Base-by-base conservation (phyloP, 2,888 invertebrate genomes). In the Tetranychus piercei region DNA sequence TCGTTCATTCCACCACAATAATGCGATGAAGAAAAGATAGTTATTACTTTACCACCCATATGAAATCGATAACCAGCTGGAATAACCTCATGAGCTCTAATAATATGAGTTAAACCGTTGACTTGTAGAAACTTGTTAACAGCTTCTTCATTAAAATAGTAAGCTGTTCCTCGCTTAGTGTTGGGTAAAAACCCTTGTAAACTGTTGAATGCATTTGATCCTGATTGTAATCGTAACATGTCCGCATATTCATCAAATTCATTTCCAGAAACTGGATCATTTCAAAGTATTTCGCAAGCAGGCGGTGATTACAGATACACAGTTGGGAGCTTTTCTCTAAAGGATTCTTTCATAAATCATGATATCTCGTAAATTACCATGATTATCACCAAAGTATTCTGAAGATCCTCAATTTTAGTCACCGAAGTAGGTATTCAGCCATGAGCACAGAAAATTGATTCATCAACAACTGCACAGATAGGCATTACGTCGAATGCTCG, bases 261-360 rank as follows among this genome's bases (percentile, higher is more conserved):
- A 20, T 74, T 74, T 6, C 23, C 65, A 20, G 72, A 75, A 34
- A 77, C 75, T 22, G 79, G 79, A 74, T 90, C 90, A 81, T 89
- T 90, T 90, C 90, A 90, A 82, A 90, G 84, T 34, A 90, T 82
- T 80, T 90, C 89, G 90, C 90, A 90, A 1, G 89, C 89, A 74
- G 89, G 82, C n/a, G 86, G 85, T 81, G 88, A n/a, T n/a, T n/a
- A n/a, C 86, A 0, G 89, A 88, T 11, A 87, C 85, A 71, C 89
- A 82, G 8, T 86, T 83, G 0, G 87, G 85, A 0, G 89, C 89
- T 76, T 87, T 83, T 22, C 88, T 84, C 90, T 89, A 90, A 18
- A 90, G 82, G 0, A 86, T 85, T 76, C 86, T 84, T 81, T 90
- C 89, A 83, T 89, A 88, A 73, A 86, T 84, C 8, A 88, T 83